Conservation (phyloP, 2,113 vertebrate species). For the Ageneiosus marmoratus region DNA sequence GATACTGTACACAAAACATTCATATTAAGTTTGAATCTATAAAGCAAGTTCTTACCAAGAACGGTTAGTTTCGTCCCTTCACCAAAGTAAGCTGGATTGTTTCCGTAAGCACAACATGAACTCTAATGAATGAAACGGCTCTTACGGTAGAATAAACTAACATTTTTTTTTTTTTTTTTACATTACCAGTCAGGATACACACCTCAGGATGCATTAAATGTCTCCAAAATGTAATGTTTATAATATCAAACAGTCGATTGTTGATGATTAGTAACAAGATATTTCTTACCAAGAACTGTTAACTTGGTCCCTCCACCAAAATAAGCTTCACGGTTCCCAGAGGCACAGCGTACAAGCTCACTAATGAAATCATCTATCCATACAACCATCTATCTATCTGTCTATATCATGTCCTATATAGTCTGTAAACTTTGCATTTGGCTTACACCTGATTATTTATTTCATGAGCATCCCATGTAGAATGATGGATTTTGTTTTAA, state of each 20-base stretch:
- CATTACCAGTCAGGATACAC: background rate
- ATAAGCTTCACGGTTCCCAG: conserved; percentile 35
- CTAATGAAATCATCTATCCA: background rate
- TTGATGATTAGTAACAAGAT: conserved; percentile 4
- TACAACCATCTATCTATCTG: no score
- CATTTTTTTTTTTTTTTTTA: background rate
- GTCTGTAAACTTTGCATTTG: background rate
- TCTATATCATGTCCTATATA: background rate
- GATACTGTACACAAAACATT: background rate
- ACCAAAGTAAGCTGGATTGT: conserved; percentile 58
- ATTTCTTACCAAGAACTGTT: conserved; percentile 56
- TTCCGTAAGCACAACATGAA: conserved; percentile 30
- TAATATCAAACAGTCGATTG: background rate
- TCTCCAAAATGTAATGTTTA: background rate
- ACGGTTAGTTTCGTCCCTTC: conserved; percentile 56
- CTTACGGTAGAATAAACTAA: background rate
- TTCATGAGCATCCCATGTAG: background rate
- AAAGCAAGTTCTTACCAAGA: conserved; percentile 55
- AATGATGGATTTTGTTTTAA: background rate
- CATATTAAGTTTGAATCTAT: background rate
- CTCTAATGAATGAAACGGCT: conserved; percentile 16
- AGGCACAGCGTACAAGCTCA: conserved; percentile 9
- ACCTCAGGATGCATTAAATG: background rate
- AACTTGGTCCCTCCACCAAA: conserved; percentile 64
- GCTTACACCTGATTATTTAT: background rate